Evolutionary conservation across 2,113 vertebrate genomes (phyloP).

Genomic region (Actinemys pallida): DNA sequence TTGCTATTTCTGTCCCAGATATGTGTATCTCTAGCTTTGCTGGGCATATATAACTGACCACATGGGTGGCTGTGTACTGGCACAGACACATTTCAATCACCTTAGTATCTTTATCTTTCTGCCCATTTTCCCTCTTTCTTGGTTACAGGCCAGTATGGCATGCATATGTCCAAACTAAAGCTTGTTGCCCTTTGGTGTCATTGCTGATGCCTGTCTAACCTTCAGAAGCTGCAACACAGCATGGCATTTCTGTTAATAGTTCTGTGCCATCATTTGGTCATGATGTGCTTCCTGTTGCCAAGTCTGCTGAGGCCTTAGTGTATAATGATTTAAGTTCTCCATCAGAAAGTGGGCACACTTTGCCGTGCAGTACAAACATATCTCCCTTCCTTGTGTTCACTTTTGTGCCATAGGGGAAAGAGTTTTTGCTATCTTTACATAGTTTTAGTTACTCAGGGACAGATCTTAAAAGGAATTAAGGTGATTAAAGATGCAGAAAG

Average conservation of each 20-base stretch:
- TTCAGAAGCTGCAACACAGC: background rate
- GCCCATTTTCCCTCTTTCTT: background rate
- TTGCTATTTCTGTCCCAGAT: background rate
- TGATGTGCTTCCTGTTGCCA: conserved; percentile 1
- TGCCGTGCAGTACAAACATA: background rate
- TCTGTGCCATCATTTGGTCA: conserved; percentile 43
- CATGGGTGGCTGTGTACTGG: background rate
- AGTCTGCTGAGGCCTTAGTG: background rate
- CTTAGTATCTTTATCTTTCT: background rate
- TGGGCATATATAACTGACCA: background rate
- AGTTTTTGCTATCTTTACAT: background rate
- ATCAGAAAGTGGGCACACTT: background rate
- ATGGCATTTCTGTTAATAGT: background rate
- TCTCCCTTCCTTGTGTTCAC: background rate
- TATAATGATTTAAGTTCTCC: background rate
- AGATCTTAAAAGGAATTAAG: background rate
- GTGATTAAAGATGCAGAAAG: background rate
- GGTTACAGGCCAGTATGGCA: background rate
- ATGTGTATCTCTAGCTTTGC: background rate
- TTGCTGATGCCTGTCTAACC: conserved; percentile 10
- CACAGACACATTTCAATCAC: background rate
- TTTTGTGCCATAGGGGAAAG: background rate
- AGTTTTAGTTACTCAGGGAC: background rate
- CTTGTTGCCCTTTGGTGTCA: background rate
- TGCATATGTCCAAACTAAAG: background rate